Base-by-base conservation (phyloP, 2,888 invertebrate species). In the Patella pellucida region DNA sequence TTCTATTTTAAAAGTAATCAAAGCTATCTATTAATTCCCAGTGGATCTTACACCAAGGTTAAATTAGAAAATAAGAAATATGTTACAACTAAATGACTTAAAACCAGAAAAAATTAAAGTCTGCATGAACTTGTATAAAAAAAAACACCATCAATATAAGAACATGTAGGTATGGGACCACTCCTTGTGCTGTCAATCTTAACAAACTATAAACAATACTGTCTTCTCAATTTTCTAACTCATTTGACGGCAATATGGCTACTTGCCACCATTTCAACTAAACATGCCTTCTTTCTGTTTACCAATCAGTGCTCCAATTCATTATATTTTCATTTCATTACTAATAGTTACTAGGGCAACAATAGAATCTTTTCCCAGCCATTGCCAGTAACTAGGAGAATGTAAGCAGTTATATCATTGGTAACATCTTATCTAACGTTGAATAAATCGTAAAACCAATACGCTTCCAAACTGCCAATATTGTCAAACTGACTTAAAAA, bases 221-320 rank as follows among this genome's bases (percentile, higher is more conserved):
- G 68, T 68, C 68, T 68, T 23, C 27, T 68, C 68, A 68, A 68
- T 68, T 68, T 68, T 68, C 68, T 19, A 68, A 23, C 23, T 68
- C 68, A 68, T 68, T 68, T 68, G 27, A 68, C 27, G 31, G 27
- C 68, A 68, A 15, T 23, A 68, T 19, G 19, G 68, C 68, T 31
- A 19, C 23, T 31, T 68, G 68, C 68, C 68, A 68, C 68, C 31
- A 31, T 31, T 68, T 23, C 16, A 68, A 31, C 27, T 14, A 31
- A 68, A 68, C 23, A 68, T 68, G 68, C 19, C 68, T 7, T 31
- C 15, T 23, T 68, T 68, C 68, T 27, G 68, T 19, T 7, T 23
- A 31, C 68, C 68, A 68, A 68, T 68, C 16, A 31, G 4, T 31
- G 27, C 15, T 68, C 27, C 31, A 68, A 68, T 68, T 68, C 31